These are phyloP conservation scores for Portunus trituberculatus DNA, from an alignment of 1,140 invertebrate genomes.

Conservation along the genomic window DNA sequence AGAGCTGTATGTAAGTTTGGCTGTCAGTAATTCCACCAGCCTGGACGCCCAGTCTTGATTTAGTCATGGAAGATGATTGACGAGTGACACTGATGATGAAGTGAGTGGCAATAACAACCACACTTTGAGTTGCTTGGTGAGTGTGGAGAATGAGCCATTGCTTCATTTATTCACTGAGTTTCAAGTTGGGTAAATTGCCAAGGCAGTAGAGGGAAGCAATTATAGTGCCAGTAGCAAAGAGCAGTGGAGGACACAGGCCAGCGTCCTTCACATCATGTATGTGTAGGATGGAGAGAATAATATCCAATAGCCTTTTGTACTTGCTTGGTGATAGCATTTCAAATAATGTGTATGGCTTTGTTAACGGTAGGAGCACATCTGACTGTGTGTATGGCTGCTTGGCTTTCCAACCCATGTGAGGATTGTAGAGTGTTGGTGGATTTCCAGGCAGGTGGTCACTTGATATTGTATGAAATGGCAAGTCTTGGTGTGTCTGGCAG, in stretches of 20 bases:
- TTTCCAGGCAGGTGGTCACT: background rate
- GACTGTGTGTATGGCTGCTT: background rate
- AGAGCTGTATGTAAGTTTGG: too few species aligned
- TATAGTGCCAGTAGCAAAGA: background rate
- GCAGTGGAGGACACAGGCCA: background rate
- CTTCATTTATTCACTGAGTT: background rate
- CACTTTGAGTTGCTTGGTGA: conserved; percentile 28
- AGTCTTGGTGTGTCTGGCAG: background rate
- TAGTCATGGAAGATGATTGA: too few species aligned
- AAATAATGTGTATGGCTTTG: conserved; percentile 35
- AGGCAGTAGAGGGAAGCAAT: background rate
- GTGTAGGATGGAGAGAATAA: conserved; percentile 20
- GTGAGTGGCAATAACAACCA: too few species aligned
- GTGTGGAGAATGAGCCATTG: background rate
- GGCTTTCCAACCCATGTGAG: background rate
- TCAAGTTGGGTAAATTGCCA: conserved; percentile 11
- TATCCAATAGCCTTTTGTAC: conserved; percentile 32
- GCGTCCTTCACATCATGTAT: conserved; percentile 27
- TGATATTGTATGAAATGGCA: conserved; percentile 33
- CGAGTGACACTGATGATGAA: too few species aligned
- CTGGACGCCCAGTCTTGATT: too few species aligned
- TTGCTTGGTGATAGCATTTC: conserved; percentile 18
- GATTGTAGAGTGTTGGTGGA: conserved; percentile 30
- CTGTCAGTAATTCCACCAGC: too few species aligned
- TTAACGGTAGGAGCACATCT: conserved; percentile 10